A percentile compares a stretch with the other conserved stretches of the same genome.
Evolutionary conservation across 1,140 invertebrate genomes (phyloP).

Genomic region (Aradophagus sp.): DNA sequence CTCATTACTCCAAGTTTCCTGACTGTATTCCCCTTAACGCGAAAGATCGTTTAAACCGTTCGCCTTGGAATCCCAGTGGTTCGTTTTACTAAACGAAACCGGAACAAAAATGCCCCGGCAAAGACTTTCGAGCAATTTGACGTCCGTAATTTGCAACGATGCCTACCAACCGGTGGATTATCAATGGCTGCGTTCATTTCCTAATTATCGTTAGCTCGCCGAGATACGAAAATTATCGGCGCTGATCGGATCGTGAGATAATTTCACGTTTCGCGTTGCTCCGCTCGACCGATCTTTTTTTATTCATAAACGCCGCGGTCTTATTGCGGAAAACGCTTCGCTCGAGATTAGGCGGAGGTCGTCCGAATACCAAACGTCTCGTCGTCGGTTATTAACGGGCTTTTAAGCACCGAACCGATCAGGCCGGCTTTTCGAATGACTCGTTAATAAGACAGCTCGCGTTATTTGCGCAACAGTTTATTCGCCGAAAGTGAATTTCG

Average conservation of each 20-base stretch:
- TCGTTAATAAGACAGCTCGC: neutral
- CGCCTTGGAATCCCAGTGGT: too few species aligned
- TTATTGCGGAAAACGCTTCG: conserved; percentile 5
- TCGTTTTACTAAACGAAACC: too few species aligned
- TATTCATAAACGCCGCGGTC: conserved; percentile 8
- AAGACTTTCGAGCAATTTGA: conserved; percentile 40
- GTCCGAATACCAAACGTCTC: conserved; percentile 26
- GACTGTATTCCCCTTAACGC: neutral
- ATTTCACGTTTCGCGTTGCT: conserved; percentile 22
- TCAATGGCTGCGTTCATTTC: conserved; percentile 33
- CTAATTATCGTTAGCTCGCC: conserved; percentile 13
- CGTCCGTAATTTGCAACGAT: conserved; percentile 27
- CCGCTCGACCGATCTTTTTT: neutral
- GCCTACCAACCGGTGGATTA: conserved; percentile 18
- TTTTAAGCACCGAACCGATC: neutral
- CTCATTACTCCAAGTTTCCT: neutral
- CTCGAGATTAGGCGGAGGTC: conserved; percentile 18
- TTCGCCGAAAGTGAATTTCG: too few species aligned
- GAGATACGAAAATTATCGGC: conserved; percentile 29
- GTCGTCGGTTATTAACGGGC: conserved; percentile 4
- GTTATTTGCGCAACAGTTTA: neutral
- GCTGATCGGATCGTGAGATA: conserved; percentile 22
- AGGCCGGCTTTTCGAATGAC: neutral
- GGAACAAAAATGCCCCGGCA: conserved; percentile 16
- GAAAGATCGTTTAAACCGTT: too few species aligned